Conservation (phyloP, 2,113 vertebrate species). For the Protomyctophum bolini region DNA sequence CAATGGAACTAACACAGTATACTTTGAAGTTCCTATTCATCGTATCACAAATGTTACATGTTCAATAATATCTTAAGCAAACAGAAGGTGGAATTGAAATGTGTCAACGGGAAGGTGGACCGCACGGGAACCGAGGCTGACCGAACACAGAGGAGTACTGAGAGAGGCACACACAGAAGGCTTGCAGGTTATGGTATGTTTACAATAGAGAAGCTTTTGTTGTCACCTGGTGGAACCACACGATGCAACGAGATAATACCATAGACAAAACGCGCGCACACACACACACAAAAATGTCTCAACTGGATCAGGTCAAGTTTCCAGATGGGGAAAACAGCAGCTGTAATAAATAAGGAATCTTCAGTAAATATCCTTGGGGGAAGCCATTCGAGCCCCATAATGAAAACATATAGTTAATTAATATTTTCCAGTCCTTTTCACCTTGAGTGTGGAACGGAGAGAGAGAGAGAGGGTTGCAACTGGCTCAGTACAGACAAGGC, state of each 20-base stretch:
- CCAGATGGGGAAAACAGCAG: conserved; percentile 72
- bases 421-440: conserved; percentile 78
- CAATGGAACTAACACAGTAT: no score
- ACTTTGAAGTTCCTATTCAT: no score
- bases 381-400: no score
- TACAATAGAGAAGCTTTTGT: conserved; percentile 32
- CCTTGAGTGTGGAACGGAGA: conserved; percentile 73
- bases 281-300: conserved; percentile 34
- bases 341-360: conserved; percentile 76
- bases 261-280: conserved; percentile 4
- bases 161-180: conserved; percentile 61
- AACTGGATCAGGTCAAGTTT: conserved; percentile 63
- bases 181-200: conserved; percentile 33
- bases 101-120: conserved; percentile 11
- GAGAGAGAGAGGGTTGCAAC: conserved; percentile 59
- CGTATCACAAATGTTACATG: no score
- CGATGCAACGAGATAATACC: neutral
- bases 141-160: neutral
- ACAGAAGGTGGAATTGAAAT: conserved; percentile 19
- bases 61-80: no score
- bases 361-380: conserved; percentile 61
- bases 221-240: conserved; percentile 37
- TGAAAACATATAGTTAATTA: conserved; percentile 76
- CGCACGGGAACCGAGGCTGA: neutral
- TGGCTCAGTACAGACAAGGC: conserved; percentile 78